Evolutionary conservation across 2,888 invertebrate species (phyloP).

Genomic region (Drosophila suboccidentalis): DNA sequence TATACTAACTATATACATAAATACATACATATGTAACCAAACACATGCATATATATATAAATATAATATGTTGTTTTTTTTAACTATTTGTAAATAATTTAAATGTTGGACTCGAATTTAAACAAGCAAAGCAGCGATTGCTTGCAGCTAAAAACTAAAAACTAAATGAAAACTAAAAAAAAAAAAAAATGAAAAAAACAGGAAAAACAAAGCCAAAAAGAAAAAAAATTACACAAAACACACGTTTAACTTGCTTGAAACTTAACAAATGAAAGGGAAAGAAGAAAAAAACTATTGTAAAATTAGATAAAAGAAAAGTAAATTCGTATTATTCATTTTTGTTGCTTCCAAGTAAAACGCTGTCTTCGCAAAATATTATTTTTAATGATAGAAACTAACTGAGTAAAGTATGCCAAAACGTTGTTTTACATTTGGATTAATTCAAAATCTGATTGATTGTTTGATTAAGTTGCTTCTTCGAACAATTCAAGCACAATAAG

Average conservation of each 20-base stretch:
- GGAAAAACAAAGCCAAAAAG: conserved; percentile 63
- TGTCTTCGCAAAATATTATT: conserved; percentile 73
- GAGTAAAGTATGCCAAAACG: conserved; percentile 26
- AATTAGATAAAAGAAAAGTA: conserved; percentile 34
- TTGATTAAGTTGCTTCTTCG: conserved; percentile 25
- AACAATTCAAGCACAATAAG: conserved; percentile 49
- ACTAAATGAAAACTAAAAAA: conserved; percentile 8
- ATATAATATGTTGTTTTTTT: conserved; percentile 51
- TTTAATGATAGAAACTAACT: conserved; percentile 41
- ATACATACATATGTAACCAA: conserved; percentile 27
- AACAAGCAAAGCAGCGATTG: conserved; percentile 56
- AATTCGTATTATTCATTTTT: conserved; percentile 46
- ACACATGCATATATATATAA: conserved; percentile 27
- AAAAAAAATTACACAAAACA: conserved; percentile 35
- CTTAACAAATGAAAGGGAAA: conserved; percentile 10
- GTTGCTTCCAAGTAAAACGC: conserved; percentile 76
- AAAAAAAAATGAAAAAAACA: conserved; percentile 31
- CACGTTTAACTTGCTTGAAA: conserved; percentile 41
- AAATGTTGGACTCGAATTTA: conserved; percentile 80
- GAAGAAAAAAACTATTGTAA: conserved; percentile 40
- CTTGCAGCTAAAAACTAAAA: conserved; percentile 54
- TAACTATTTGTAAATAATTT: conserved; percentile 78
- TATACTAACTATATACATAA: conserved; percentile 30
- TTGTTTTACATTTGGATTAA: conserved; percentile 18
- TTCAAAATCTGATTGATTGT: conserved; percentile 18